Conservation (phyloP, 2,113 vertebrate species). For the Anhinga rufa region DNA sequence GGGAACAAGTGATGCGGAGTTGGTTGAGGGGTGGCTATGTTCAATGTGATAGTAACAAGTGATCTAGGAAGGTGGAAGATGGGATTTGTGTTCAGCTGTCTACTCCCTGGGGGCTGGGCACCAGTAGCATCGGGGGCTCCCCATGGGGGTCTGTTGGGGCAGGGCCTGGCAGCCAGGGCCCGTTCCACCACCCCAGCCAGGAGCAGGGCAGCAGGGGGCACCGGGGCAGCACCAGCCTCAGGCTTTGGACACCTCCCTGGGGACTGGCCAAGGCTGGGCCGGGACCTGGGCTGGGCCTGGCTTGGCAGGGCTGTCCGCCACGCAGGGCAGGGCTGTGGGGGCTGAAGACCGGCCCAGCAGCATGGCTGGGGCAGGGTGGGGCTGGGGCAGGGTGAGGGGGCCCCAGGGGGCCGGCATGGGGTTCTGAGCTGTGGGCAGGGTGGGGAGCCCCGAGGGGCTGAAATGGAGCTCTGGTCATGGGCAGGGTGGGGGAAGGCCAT, state of each 20-base stretch:
- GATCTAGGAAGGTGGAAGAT: background rate
- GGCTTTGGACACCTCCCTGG: background rate
- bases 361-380: too few relatives aligned
- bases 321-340: too few relatives aligned
- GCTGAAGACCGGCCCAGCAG: accelerated
- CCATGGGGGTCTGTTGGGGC: accelerated
- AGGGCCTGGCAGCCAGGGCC: background rate
- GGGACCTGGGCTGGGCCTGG: accelerated
- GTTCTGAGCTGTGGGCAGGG: background rate
- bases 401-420: accelerated
- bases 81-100: background rate
- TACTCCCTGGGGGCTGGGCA: background rate
- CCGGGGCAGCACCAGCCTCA: background rate
- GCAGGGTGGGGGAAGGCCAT: background rate
- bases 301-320: accelerated
- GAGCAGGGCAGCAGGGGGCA: background rate
- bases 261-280: background rate
- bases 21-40: background rate
- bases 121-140: accelerated
- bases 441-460: background rate
- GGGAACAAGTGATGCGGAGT: background rate
- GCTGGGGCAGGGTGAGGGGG: too few relatives aligned
- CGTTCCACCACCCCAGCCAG: background rate
- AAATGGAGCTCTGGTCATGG: background rate
- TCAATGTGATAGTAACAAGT: background rate